Percentiles rank a stretch among this genome's conserved stretches.
Conservation (phyloP, 2,113 vertebrate species). For the Notiomystis cincta region DNA sequence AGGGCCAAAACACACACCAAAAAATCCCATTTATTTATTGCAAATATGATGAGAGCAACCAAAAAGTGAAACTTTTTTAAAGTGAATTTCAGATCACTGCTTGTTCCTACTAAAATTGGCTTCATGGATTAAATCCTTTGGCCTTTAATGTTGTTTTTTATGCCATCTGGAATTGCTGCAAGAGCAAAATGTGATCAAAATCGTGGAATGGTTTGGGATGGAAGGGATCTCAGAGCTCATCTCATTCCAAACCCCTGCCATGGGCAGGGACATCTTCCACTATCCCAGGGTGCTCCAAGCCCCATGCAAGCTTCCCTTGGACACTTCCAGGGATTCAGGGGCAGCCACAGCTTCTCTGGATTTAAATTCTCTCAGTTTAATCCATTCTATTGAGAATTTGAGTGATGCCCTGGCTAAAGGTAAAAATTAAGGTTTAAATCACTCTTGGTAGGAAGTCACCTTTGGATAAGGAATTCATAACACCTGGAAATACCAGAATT, state of each 20-base stretch:
- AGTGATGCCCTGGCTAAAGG: neutral
- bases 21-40: neutral
- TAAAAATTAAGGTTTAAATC: neutral
- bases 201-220: neutral
- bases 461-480: neutral
- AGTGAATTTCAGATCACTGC: neutral
- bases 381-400: neutral
- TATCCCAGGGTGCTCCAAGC: neutral
- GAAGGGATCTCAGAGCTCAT: neutral
- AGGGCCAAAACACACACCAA: neutral
- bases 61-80: neutral
- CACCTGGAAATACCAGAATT: neutral
- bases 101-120: neutral
- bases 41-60: neutral
- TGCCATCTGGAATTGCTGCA: neutral
- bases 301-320: rapidly evolving
- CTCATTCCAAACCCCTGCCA: rapidly evolving
- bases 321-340: neutral
- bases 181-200: neutral
- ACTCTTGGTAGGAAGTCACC: neutral
- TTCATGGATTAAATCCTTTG: neutral
- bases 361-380: too few relatives aligned
- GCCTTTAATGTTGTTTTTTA: neutral
- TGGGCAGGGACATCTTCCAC: neutral
- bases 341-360: neutral